Base-by-base conservation (phyloP, 2,888 invertebrate genomes). In the Ptychoptera albimana region DNA sequence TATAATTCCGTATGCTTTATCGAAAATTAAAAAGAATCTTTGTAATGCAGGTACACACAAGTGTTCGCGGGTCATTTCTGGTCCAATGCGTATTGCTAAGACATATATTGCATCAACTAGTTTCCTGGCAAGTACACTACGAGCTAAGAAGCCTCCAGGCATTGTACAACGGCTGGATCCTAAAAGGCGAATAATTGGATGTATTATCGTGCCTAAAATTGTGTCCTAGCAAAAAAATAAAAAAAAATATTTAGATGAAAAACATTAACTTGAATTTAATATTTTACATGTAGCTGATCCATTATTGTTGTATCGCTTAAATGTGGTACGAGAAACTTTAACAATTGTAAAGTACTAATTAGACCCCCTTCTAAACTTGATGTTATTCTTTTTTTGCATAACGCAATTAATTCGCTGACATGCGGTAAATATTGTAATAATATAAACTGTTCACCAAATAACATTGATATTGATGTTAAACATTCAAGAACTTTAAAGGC, bases 371-470 rank as follows among this genome's bases (percentile, higher is more conserved):
- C 96, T 41, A 92, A 69, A 57, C 84, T 85, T 3, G 76, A 67
- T 0, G 89, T 89, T 50, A 94, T 66, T 49, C 86, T 77, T 48
- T 81, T 75, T 48, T 83, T 79, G 53, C 87, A 87, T 12, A 86
- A 73, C 2, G 81, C 78, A 40, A 89, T 78, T 48, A 92, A 61
- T 59, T 92, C 92, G 30, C 82, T 80, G 68, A 88, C 82, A 58
- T 91, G 89, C 0, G 91, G 88, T 50, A 93, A 69, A 64, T 92
- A 93, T 63, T 93, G 93, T 52, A 85, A 69, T 50, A 91, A 70
- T 55, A 92, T 82, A 48, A 92, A 74, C 56, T 88, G 85, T 57
- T 89, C 88, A 16, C 89, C 91, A 61, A 88, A 91, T 54, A 91
- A 69, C 83, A 32, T 16, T 31, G 89, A 84, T 52, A 96, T 87